Evolutionary conservation across 2,113 vertebrate genomes (phyloP).

Genomic region (Taxidea taxus): DNA sequence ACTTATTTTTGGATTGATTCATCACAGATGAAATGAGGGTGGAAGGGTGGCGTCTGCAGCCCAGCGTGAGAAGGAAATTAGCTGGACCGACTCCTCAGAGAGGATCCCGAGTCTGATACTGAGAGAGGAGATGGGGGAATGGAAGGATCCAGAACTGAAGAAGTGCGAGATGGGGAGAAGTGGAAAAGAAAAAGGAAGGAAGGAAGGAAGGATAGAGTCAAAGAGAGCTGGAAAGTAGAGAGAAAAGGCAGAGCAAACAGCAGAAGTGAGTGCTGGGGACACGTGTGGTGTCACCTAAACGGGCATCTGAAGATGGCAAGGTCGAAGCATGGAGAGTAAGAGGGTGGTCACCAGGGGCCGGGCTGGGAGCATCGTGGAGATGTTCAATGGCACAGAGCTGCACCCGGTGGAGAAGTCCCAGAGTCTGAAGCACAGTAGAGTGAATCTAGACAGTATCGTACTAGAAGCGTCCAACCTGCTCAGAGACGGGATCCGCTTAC

Average conservation of each 20-base stretch:
- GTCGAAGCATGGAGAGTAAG: neutral
- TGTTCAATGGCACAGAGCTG: neutral
- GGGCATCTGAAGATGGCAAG: neutral
- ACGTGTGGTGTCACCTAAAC: fast-evolving
- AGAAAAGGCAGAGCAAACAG: neutral
- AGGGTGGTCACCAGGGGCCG: neutral
- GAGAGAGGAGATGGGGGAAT: neutral
- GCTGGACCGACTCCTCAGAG: neutral
- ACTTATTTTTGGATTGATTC: neutral
- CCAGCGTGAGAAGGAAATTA: neutral
- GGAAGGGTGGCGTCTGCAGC: neutral
- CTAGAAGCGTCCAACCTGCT: neutral
- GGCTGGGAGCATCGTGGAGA: fast-evolving
- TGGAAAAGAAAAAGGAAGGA: neutral
- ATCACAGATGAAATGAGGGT: neutral
- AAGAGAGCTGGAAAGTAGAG: neutral
- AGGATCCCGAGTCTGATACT: fast-evolving
- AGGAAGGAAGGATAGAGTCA: no score
- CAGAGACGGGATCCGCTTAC: neutral
- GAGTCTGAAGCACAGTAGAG: fast-evolving
- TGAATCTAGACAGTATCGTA: neutral
- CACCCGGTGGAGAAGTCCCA: neutral
- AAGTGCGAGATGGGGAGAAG: neutral
- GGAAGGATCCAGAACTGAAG: no score
- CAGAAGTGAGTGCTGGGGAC: fast-evolving